Base-by-base conservation (phyloP, 2,797 vertebrate species). In the Aplochiton taeniatus region DNA sequence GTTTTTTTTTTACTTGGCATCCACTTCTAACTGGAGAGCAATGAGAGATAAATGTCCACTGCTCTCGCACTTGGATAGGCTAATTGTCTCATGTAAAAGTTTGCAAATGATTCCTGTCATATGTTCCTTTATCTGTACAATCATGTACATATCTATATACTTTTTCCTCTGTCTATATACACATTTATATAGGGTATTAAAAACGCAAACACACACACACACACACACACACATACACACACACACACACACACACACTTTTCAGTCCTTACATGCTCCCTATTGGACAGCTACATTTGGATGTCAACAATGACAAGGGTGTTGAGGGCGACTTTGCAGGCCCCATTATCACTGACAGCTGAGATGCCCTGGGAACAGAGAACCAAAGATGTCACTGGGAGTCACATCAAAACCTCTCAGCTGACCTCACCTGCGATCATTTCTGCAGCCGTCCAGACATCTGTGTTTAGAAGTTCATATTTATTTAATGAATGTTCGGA, bases 1-100 rank as follows among this genome's bases (percentile, higher is more conserved):
- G n/a, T n/a, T n/a, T 51, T 82, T 76, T 31, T 79, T 75, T 76
- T 73, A 72, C 83, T 83, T 87, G 88, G 85, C 85, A 84, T 83
- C 80, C 51, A 46, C 77, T 83, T 77, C 73, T 65, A 86, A 87
- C 87, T 82, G 82, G 77, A 85, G 83, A 87, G 87, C 82, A 86
- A 87, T 63, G 79, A 8, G 74, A 75, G 86, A 88, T 80, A 79
- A 86, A 76, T 76, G 79, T 78, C 80, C 77, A 63, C 82, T 81
- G 85, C 79, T 85, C 85, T 87, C 83, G 81, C 68, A 77, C 75
- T 73, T 62, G 63, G 63, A 68, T 11, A 16, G 72, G 70, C 66
- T 65, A 73, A 7, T 71, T 69, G 49, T 80, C 81, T 70, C 67
- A 63, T 67, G 75, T 16, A 9, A 31, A 31, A 31, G 31, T 31